These are phyloP conservation scores for Chelonus insularis DNA, from an alignment of 1,140 invertebrate species.

Conservation along the genomic window DNA sequence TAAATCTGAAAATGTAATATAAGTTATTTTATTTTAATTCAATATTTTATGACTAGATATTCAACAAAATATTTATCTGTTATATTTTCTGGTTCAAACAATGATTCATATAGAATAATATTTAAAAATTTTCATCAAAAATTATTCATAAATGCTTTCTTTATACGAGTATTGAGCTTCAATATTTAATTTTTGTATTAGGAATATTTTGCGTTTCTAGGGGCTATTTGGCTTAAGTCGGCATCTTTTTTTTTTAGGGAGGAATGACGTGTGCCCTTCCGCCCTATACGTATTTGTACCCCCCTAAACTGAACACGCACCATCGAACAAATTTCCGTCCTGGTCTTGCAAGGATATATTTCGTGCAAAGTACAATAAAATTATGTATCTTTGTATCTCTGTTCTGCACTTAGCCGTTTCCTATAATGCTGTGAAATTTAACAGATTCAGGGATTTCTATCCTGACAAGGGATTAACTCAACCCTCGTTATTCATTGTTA, in stretches of 20 bases:
- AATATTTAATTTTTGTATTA: neutral
- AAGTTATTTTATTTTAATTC: no score
- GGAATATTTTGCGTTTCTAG: slow-evolving; percentile 16
- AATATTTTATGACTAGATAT: no score
- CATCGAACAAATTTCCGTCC: neutral
- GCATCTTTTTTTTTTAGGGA: slow-evolving; percentile 11
- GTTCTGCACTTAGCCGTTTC: neutral
- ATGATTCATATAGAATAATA: no score
- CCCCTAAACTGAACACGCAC: slow-evolving; percentile 15
- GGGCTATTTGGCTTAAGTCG: neutral
- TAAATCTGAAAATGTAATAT: no score
- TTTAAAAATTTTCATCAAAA: no score
- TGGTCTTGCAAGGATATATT: slow-evolving; percentile 5
- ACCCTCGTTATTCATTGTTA: slow-evolving; percentile 8
- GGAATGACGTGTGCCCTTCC: slow-evolving; percentile 23
- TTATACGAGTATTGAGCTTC: no score
- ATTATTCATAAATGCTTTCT: no score
- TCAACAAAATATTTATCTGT: no score
- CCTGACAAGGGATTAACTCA: slow-evolving; percentile 1
- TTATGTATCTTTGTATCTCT: neutral
- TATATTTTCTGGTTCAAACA: no score
- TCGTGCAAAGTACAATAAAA: slow-evolving; percentile 7
- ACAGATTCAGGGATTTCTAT: slow-evolving; percentile 4
- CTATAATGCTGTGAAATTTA: slow-evolving; percentile 5
- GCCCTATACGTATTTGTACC: slow-evolving; percentile 9